Base-by-base conservation (phyloP, 2,113 vertebrate genomes). In the Balaeniceps rex region DNA sequence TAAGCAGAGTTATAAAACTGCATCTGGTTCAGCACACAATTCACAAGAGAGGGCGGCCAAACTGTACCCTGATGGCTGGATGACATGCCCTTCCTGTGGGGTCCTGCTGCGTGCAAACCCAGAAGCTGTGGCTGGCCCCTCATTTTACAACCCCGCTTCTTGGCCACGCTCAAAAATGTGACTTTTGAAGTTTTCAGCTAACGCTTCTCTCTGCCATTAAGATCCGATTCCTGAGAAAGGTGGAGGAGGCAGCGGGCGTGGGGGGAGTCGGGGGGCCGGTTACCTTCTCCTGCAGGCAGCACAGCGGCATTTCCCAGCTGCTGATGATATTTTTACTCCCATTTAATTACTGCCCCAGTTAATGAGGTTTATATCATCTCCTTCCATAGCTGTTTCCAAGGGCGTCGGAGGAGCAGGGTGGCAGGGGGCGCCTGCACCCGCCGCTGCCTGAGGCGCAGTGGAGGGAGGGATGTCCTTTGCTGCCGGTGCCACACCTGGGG, bases 1-100 rank as follows among this genome's bases (percentile, higher is more conserved):
- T 78, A 61, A 87, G 78, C 84, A 55, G 83, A 51, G 63, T 74
- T 87, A 51, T 87, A 87, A 89, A 93, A 58, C 82, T n/a, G 55
- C 85, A 55, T 79, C 93, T 94, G 80, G 75, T 68, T 80, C 47
- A 80, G 79, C 51, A 21, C 26, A 69, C 44, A 94, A 90, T 89
- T 84, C 85, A 65, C 84, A 52, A 60, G 90, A 65, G 93, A 70
- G 84, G 54, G 58, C 0, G 0, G 64, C 49, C 74, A 77, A 61
- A 52, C 77, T 74, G 88, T 57, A 33, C 90, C 68, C 88, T 84
- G 88, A 89, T 23, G 92, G 81, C 82, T 70, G 60, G 69, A 78
- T 93, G 93, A 94, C 93, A 49, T 66, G 78, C 26, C 90, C 55
- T 94, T 93, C 85, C 91, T 93, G 78, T 84, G 85, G 60, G 80